Base-by-base conservation (phyloP, 2,888 invertebrate genomes). In the Sphecodes monilicornis region DNA sequence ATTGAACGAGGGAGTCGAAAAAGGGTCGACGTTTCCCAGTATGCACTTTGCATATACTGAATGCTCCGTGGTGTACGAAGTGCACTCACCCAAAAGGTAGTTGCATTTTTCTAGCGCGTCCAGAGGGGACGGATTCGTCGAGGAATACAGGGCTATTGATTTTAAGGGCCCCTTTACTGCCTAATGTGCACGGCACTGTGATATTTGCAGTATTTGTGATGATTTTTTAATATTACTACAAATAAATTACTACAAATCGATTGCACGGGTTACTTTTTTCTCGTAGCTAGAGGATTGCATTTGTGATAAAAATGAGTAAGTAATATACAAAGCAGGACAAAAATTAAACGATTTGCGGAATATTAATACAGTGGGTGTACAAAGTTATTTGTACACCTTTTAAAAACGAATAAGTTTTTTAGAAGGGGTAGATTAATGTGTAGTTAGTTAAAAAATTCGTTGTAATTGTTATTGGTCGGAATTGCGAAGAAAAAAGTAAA, bases 61-160 rank as follows among this genome's bases (percentile, higher is more conserved):
- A 91, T 89, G 89, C 87, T 90, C 78, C 86, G 86, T 69, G 90
- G 86, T 81, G 81, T 87, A 89, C 86, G 64, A 87, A 92, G 91
- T 92, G 91, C 91, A 91, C 91, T 91, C 85, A 77, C 79, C 64
- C 79, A 85, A 87, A 84, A 89, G 90, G 90, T 82, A 89, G 89
- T 88, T 86, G 90, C 89, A 89, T 88, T 90, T 89, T 90, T 91
- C 86, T 88, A 86, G 76, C 85, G 80, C 70, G 82, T 83, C 69
- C 78, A 32, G 74, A 84, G 77, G 73, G 77, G 72, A 39, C 69
- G 82, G 43, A 78, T 82, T 78, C 64, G 76, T 72, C 64, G 73
- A 74, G 73, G 78, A 70, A 64, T 26, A 43, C 66, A 85, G 87
- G 84, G 77, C 88, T 92, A 92, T 92, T 89, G 92, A 92, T 92